Evolutionary conservation across 2,888 invertebrate genomes (phyloP), one percentile per base, ranked within the genome.

Genomic region (Limenitis camilla): DNA sequence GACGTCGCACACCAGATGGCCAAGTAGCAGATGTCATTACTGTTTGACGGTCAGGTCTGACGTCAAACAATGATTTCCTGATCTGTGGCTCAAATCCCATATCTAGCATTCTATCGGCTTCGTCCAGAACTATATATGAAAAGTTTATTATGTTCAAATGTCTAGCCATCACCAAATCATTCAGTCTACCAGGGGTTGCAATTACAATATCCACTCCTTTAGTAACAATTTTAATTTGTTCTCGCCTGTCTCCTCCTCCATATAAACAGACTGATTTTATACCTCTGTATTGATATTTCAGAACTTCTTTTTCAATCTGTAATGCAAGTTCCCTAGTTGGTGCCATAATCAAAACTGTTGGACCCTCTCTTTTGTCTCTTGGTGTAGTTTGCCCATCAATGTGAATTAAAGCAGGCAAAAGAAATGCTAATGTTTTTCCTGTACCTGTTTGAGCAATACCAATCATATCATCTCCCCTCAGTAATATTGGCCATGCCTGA

Each of bases 11-110:
- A 39, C 93, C 95, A 48, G 90, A 83, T 0, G 98, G 98, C 98
- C 98, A 98, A 0, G 98, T 98, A 9, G 98, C 98, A 71, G 94
- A 95, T 0, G 98, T 98, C 97, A 98, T 97, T 0, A 98, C 92
- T n/a, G 96, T 96, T 75, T 98, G 97, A 49, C 97, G 84, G 71
- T 96, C 96, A 6, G 96, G 96, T 49, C 96, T 90, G 27, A 96
- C 91, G 68, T 93, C 92, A 53, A 94, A 87, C 60, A 96, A 80
- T 9, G 94, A 91, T 71, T 94, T 94, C 36, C 94, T 91, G 60
- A 98, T 99, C 89, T 92, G 95, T 4, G 94, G 94, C 67, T 94
- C 95, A 71, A 95, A 95, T 11, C 95, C 95, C 92, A 95, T 93
- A 65, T 95, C 95, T 61, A 95, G 80, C 95, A 95, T 95, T 55